Evolutionary conservation across 2,113 vertebrate species (phyloP).

Genomic region (Crotalus horridus): DNA sequence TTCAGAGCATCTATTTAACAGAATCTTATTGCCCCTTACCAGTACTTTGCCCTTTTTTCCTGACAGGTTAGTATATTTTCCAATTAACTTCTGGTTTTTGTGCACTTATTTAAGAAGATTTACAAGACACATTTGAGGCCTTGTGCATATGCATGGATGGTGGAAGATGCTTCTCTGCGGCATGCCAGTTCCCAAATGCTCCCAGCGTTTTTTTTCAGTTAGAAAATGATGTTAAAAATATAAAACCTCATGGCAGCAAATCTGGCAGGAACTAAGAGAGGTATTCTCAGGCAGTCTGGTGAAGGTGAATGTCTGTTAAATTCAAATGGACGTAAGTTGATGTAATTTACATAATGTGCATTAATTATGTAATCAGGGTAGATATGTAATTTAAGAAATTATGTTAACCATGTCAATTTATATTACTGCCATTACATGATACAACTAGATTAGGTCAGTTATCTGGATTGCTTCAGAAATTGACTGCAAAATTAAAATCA

Average conservation of each 20-base stretch:
- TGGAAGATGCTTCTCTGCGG: not conserved
- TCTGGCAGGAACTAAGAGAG: not conserved
- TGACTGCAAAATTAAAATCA: not conserved
- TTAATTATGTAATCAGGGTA: not conserved
- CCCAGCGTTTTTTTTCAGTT: not conserved
- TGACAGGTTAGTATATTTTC: not conserved
- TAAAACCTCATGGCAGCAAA: not conserved
- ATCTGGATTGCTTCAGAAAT: not conserved
- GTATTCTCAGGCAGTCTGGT: not conserved
- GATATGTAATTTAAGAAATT: not conserved
- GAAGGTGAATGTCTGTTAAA: not conserved
- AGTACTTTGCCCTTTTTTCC: not conserved
- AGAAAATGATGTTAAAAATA: not conserved
- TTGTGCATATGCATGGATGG: not conserved
- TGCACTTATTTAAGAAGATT: not conserved
- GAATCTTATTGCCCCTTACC: not conserved
- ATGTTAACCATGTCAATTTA: not conserved
- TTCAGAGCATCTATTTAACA: not conserved
- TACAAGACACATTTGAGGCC: not conserved
- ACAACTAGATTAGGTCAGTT: not conserved
- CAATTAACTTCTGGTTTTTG: not conserved
- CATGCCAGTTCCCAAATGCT: not conserved
- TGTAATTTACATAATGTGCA: not conserved
- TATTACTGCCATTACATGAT: not conserved
- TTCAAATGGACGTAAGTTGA: not conserved